Evolutionary conservation across 2,888 invertebrate species (phyloP).

Genomic region (Agapetus fuscipes): DNA sequence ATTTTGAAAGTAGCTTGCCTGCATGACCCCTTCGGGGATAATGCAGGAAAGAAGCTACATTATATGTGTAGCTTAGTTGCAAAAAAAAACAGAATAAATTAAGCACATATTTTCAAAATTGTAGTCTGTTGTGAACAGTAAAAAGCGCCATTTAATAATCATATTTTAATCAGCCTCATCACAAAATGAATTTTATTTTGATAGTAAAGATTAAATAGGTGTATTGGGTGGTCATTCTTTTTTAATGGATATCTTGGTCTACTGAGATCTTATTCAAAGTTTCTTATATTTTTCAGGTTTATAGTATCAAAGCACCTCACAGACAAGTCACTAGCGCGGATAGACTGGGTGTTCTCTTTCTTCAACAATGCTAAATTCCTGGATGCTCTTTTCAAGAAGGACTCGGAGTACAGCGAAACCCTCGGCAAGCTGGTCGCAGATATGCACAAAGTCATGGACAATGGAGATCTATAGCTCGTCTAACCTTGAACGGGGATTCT

Average conservation of each 20-base stretch:
- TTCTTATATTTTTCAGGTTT: conserved; percentile 18
- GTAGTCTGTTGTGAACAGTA: too few relatives aligned
- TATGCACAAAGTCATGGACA: conserved; percentile 55
- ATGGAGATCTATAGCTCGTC: conserved; percentile 43
- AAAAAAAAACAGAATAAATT: too few relatives aligned
- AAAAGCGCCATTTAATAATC: too few relatives aligned
- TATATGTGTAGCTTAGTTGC: too few relatives aligned
- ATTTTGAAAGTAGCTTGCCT: too few relatives aligned
- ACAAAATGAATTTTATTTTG: background rate
- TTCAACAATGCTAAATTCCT: conserved; percentile 53
- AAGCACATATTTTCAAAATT: too few relatives aligned
- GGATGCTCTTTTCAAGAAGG: conserved; percentile 52
- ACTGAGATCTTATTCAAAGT: too few relatives aligned
- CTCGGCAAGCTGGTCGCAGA: conserved; percentile 55
- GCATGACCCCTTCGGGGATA: too few relatives aligned
- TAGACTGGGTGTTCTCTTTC: conserved; percentile 67
- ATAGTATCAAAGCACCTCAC: conserved; percentile 69
- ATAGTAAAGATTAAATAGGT: background rate
- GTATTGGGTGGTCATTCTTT: background rate
- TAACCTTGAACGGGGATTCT: too few relatives aligned
- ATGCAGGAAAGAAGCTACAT: too few relatives aligned
- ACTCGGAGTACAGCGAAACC: conserved; percentile 51
- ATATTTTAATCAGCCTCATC: background rate
- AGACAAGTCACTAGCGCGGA: conserved; percentile 67
- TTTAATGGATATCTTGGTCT: too few relatives aligned